These are phyloP conservation scores for Megaceryle torquata DNA, from an alignment of 2,113 vertebrate species.

Conservation along the genomic window DNA sequence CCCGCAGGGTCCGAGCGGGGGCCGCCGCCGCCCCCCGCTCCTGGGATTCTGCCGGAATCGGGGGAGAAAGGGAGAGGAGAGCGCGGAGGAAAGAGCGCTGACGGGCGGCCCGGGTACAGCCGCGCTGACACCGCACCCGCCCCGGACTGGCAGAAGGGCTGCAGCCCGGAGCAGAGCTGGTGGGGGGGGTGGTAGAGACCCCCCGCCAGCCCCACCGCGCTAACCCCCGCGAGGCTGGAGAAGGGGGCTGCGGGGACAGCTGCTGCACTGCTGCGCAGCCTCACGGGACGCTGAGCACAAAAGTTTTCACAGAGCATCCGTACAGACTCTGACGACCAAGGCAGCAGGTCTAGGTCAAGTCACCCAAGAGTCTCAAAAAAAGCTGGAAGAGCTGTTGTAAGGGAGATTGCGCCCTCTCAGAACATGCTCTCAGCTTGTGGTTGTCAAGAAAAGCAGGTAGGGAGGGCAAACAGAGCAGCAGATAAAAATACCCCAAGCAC, in stretches of 20 bases:
- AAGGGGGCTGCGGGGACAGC: background rate
- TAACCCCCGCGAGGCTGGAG: background rate
- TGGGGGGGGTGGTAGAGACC: background rate
- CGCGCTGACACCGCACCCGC: background rate
- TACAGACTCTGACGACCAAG: accelerated
- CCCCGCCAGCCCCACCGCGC: background rate
- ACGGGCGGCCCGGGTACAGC: background rate
- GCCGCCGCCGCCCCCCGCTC: background rate
- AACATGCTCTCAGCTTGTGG: accelerated
- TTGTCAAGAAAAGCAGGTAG: background rate
- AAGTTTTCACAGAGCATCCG: background rate
- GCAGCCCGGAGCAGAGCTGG: background rate
- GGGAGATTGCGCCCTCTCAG: accelerated
- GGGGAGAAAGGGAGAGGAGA: background rate
- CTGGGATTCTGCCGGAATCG: background rate
- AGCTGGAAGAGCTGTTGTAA: accelerated
- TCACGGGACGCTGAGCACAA: accelerated
- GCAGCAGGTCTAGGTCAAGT: accelerated
- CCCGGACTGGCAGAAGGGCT: background rate
- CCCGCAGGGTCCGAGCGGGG: background rate
- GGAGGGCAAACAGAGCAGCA: accelerated
- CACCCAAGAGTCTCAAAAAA: accelerated
- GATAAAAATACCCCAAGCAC: accelerated
- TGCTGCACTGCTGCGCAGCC: background rate
- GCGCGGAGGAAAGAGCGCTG: background rate